Base-by-base conservation (phyloP, 2,888 invertebrate species). In the Agyllia agylla region DNA sequence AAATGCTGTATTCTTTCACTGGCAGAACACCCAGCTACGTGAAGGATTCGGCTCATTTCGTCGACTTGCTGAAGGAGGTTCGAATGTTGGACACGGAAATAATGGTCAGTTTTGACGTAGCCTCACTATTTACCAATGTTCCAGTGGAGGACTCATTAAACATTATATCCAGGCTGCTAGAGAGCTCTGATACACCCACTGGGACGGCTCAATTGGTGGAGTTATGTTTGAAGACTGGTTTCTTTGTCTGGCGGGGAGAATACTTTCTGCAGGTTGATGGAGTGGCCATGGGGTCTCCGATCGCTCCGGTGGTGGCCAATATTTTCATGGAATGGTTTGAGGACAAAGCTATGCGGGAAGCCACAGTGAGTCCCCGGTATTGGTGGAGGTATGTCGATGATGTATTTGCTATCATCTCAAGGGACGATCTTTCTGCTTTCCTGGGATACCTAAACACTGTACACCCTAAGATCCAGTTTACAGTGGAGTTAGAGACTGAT, bases 261-360 rank as follows among this genome's bases (percentile, higher is more conserved):
- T 20, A 9, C 17, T 57, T 20, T n/a, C 20, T 8, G 6, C 20
- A 20, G 57, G 57, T 20, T 8, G 57, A 20, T 9, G 20, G 49
- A 3, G 49, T 49, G n/a, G 49, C n/a, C 49, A 20, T 79, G 79
- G 79, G 79, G 5, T 79, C 79, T n/a, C 79, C 42, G 6, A 79
- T 79, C n/a, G 79, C 79, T 11, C 42, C 79, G 17, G 42, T 42
- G 15, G 79, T 79, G 17, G 79, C 79, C 79, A 79, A 79, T 42
- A 79, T 79, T 15, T 79, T 79, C 42, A 79, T 79, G 79, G 79
- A 42, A 42, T 79, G 79, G 79, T 79, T 79, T 42, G 79, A 79
- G 35, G 78, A 38, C 38, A 24, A 38, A 35, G 38, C 35, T 24
- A 35, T 33, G 15, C 38, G 20, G 24, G 24, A 78, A 20, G n/a